Evolutionary conservation across 2,113 vertebrate species (phyloP), one percentile per base, ranked within the genome.

Genomic region (Solenodon paradoxus): DNA sequence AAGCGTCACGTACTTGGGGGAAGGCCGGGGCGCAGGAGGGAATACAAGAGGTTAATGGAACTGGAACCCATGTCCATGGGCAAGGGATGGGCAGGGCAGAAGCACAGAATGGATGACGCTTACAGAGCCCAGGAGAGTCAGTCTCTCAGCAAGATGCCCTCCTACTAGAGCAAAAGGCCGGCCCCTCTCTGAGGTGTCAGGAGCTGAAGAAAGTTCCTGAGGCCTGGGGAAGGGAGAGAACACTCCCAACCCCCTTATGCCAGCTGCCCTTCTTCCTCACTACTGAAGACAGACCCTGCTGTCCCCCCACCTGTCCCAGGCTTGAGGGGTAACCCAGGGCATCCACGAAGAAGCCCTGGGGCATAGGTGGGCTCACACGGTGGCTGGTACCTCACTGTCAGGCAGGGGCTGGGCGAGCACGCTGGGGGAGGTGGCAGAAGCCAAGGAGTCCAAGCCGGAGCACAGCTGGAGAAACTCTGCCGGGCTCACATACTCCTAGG

Each of bases 381-480:
- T 95, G 96, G 95, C 92, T 32, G 98, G 98, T 98, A 99, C 99
- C 99, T 99, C 98, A 0, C 98, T 38, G 26, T 98, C 97, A 95
- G 98, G 82, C 87, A 98, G 97, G 95, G 98, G 97, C 97, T 98
- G 61, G 95, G 98, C 95, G 96, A 98, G 98, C 97, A 87, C 79
- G 88, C 61, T 80, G 83, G 90, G 97, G 97, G 97, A 91, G 94
- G 96, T 93, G 90, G 97, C 97, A 89, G 97, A 97, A 98, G 98
- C 97, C 98, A 96, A 97, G 92, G 98, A 95, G 89, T 98, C 98
- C 97, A 77, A 98, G 97, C 96, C 88, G 87, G 97, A 97, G 98
- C 98, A 99, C 98, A 99, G 99, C 98, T 98, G 99, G 98, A 99
- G 98, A 98, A 99, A 98, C 98, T 99, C 99, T 98, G 99, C 98